These are phyloP conservation scores for Arizona elegans DNA, from an alignment of 2,113 vertebrate species.

Conservation along the genomic window DNA sequence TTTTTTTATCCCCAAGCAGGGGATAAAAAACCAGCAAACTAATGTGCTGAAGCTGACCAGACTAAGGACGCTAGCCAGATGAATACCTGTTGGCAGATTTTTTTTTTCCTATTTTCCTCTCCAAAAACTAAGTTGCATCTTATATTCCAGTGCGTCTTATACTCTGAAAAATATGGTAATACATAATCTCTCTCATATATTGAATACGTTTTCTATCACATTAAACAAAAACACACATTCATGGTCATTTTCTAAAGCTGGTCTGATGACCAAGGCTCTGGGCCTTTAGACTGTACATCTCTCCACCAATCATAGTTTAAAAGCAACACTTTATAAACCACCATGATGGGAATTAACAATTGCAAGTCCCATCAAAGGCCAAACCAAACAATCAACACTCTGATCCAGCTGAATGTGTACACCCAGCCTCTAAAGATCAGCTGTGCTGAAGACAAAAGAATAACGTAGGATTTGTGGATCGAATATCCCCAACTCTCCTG, in stretches of 20 bases:
- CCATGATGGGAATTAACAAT: not conserved
- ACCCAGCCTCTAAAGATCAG: not conserved
- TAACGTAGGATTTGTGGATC: not conserved
- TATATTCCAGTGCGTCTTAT: no score
- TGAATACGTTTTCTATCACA: not conserved
- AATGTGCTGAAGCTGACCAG: no score
- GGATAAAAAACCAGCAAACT: no score
- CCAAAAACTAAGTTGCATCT: no score
- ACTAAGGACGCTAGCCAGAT: no score
- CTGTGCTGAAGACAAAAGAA: not conserved
- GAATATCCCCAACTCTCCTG: not conserved
- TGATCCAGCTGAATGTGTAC: not conserved
- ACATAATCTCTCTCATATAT: not conserved
- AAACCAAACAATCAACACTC: not conserved
- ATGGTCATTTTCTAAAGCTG: not conserved
- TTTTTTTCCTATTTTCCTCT: no score
- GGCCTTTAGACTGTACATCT: not conserved
- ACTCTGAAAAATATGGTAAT: not conserved
- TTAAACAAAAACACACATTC: not conserved
- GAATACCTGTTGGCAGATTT: no score
- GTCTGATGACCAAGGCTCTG: not conserved
- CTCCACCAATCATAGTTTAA: not conserved
- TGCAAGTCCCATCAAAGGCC: not conserved
- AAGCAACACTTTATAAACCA: not conserved
- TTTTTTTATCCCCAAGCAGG: no score